A percentile compares a stretch with the other conserved stretches of the same genome.
Conservation (phyloP, 2,888 invertebrate species). For the Melieria picta region DNA sequence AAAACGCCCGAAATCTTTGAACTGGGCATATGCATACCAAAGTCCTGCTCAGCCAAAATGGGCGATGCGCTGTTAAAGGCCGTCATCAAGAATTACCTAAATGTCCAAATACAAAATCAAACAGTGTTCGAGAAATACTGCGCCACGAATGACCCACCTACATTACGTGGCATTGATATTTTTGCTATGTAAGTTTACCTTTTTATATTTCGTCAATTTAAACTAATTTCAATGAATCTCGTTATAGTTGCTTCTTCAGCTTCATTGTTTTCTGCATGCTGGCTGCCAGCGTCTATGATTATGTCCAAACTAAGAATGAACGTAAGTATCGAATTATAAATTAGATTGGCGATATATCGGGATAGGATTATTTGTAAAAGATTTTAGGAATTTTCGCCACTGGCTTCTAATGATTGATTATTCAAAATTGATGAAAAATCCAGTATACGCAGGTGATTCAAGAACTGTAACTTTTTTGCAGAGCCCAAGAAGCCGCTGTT, state of each 20-base stretch:
- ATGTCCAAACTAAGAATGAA: conserved; percentile 53
- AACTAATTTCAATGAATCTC: conserved; percentile 14
- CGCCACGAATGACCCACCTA: conserved; percentile 52
- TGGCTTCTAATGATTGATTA: too few species aligned
- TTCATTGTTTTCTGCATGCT: conserved; percentile 56
- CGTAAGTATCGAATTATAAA: conserved; percentile 47
- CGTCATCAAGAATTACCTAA: conserved; percentile 43
- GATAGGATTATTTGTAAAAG: too few species aligned
- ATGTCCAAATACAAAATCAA: conserved; percentile 33
- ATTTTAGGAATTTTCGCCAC: too few species aligned
- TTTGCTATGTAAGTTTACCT: conserved; percentile 60
- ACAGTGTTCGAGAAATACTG: conserved; percentile 55
- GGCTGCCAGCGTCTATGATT: conserved; percentile 60
- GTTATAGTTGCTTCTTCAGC: conserved; percentile 55
- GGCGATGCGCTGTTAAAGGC: conserved; percentile 52
- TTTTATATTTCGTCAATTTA: not conserved
- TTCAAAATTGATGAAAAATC: not conserved
- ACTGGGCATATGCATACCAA: conserved; percentile 63
- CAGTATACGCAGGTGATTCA: not conserved
- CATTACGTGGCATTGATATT: conserved; percentile 57
- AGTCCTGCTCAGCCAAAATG: conserved; percentile 54
- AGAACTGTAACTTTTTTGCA: conserved; percentile 35
- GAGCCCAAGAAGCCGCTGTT: conserved; percentile 53
- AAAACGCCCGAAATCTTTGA: conserved; percentile 54
- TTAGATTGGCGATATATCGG: too few species aligned